A percentile compares a stretch with the other conserved stretches of the same genome.
phyloP scores from a whole-genome alignment of 2,888 invertebrate genomes.

The Lasioglossum lativentre region DNA sequence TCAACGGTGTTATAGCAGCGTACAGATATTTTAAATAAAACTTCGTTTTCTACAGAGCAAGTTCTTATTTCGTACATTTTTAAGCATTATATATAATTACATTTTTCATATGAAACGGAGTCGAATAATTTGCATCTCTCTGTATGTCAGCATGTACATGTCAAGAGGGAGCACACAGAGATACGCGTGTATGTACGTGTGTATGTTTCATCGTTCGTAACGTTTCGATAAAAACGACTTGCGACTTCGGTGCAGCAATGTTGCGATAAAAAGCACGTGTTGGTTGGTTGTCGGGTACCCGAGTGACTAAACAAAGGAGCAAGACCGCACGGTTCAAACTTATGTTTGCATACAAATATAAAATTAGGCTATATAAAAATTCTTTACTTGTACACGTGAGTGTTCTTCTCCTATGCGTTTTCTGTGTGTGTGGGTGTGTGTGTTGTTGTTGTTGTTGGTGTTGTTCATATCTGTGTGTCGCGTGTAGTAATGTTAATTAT shows the following conservation, averaged over 20 bases:
- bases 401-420: conserved; percentile 29
- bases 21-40: conserved; percentile 9
- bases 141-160: background rate
- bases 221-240: conserved; percentile 49
- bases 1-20: background rate
- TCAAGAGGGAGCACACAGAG: conserved; percentile 18
- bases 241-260: conserved; percentile 32
- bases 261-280: conserved; percentile 45
- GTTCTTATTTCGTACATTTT: conserved; percentile 9
- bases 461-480: background rate
- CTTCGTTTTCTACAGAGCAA: background rate
- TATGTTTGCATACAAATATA: conserved; percentile 80
- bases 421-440: conserved; percentile 38
- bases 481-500: conserved; percentile 20
- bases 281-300: conserved; percentile 26
- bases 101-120: conserved; percentile 3
- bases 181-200: background rate
- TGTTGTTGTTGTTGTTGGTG: too few relatives aligned
- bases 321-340: conserved; percentile 71
- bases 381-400: conserved; percentile 56
- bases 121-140: conserved; percentile 13
- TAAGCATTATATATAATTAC: conserved; percentile 10
- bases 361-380: conserved; percentile 83
- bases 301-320: conserved; percentile 70
- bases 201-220: conserved; percentile 2